Evolutionary conservation across 2,888 invertebrate genomes (phyloP), one percentile per base, ranked within the genome.

Genomic region (Osmoderma eremita): DNA sequence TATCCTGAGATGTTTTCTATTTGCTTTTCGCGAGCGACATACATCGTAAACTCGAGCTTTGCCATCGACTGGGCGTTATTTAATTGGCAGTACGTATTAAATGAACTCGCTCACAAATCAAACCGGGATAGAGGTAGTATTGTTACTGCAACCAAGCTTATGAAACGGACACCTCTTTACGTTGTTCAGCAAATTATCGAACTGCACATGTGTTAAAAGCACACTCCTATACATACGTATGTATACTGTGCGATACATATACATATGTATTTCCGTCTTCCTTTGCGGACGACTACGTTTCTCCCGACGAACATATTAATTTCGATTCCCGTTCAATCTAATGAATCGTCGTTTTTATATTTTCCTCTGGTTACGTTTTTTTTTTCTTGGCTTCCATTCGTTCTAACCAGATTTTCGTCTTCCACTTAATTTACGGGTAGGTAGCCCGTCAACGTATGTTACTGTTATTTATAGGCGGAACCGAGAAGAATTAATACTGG

Each of bases 1-100:
- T 20, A 42, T 30, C 13, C 13, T 22, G 13, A 15, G 22, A 42
- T 42, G 45, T 61, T 45, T 30, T 22, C 58, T 45, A 61, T 61
- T 61, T 48, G 45, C 45, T 61, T 56, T 22, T 12, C 17, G 15
- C 12, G 30, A 24, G 45, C 36, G 30, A 61, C 45, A 30, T 30
- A 30, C 30, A n/a, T 61, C 45, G 58, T 61, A 61, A 61, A 61
- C 15, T 45, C 41, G 24, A 45, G 22, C 42, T 1, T 61, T 73
- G 74, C 73, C 71, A 70, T 70, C 69, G 71, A 72, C 71, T 77
- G 77, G 76, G 76, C 75, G 77, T 75, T 75, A 74, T 76, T 75
- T 77, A 77, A 77, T 77, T 77, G 77, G 76, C 76, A 74, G 75
- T 74, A 74, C 72, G 74, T 75, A 70, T 71, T 68, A 70, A 76